A percentile compares a stretch with the other conserved stretches of the same genome.
Conservation (phyloP, 1,140 invertebrate genomes). For the Drosophila watanabei region DNA sequence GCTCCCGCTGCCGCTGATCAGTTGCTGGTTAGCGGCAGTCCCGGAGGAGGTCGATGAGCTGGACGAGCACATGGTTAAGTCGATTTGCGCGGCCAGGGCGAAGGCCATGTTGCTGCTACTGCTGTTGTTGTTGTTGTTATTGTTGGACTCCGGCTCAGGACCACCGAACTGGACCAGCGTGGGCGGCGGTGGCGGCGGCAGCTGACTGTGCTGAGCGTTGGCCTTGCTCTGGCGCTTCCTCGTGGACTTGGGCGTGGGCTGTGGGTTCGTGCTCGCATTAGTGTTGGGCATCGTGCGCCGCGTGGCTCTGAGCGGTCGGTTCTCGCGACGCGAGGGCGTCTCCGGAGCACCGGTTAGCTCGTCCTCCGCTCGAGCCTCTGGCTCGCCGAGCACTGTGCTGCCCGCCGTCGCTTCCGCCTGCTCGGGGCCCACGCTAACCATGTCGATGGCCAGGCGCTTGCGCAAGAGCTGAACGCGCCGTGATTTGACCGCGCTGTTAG, state of each 20-base stretch:
- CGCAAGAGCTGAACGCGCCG: slow-evolving; percentile 76
- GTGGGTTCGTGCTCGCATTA: slow-evolving; percentile 4
- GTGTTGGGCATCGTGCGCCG: slow-evolving; percentile 48
- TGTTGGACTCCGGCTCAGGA: slow-evolving; percentile 37
- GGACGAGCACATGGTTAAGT: slow-evolving; percentile 80
- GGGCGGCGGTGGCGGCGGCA: slow-evolving; percentile 15
- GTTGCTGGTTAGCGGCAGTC: slow-evolving; percentile 46
- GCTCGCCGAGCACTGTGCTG: background rate
- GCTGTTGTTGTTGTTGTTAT: slow-evolving; percentile 19
- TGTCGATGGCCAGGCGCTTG: slow-evolving; percentile 81
- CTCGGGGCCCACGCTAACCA: slow-evolving; percentile 66
- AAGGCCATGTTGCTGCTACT: slow-evolving; percentile 45
- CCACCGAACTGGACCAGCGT: slow-evolving; percentile 28
- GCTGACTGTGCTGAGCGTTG: slow-evolving; percentile 6
- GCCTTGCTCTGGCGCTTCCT: slow-evolving; percentile 70
- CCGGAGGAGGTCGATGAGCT: slow-evolving; percentile 68
- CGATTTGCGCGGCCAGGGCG: slow-evolving; percentile 71
- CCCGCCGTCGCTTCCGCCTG: background rate
- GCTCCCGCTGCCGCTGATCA: slow-evolving; percentile 29
- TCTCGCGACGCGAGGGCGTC: slow-evolving; percentile 46
- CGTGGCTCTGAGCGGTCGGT: slow-evolving; percentile 56
- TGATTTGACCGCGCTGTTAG: slow-evolving; percentile 59
- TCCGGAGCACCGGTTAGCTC: slow-evolving; percentile 9
- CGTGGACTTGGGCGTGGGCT: slow-evolving; percentile 50
- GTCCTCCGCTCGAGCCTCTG: background rate